These are phyloP conservation scores for Eilema depressum DNA, from an alignment of 2,888 invertebrate species.

Conservation along the genomic window DNA sequence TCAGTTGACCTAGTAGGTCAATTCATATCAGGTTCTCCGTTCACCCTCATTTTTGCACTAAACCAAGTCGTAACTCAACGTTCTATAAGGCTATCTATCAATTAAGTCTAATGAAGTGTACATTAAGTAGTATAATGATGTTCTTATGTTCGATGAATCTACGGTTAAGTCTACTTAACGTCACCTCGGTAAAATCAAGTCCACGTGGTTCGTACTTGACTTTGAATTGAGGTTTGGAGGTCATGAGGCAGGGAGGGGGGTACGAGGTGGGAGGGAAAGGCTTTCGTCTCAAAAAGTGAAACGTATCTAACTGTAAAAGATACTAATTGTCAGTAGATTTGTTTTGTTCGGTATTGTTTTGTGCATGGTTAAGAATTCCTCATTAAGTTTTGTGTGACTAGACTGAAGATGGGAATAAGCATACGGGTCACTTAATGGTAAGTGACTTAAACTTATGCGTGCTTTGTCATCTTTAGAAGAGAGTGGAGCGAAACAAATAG, in stretches of 20 bases:
- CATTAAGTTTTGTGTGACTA: not conserved
- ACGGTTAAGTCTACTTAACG: conserved; percentile 5
- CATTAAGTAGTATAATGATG: not conserved
- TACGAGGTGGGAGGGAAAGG: conserved; percentile 44
- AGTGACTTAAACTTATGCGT: not conserved
- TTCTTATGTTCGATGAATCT: not conserved
- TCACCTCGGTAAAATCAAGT: conserved; percentile 14
- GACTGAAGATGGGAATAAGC: not conserved
- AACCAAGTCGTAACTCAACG: not conserved
- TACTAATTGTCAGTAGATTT: conserved; percentile 45
- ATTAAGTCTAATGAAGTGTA: not conserved
- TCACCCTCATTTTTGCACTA: not conserved
- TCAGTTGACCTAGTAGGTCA: too few species aligned
- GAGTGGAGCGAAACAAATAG: not conserved
- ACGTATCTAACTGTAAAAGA: conserved; percentile 73
- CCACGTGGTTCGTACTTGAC: conserved; percentile 65
- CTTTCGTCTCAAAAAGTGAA: conserved; percentile 81
- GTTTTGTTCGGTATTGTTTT: conserved; percentile 24
- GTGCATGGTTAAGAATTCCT: not conserved
- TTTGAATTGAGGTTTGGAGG: conserved; percentile 80
- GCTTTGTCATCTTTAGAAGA: not conserved
- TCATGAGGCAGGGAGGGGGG: conserved; percentile 53
- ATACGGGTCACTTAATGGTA: not conserved
- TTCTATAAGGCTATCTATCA: not conserved
- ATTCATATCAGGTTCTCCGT: too few species aligned